These are phyloP conservation scores for Hyposoter didymator DNA, from an alignment of 2,888 invertebrate species.

Conservation along the genomic window DNA sequence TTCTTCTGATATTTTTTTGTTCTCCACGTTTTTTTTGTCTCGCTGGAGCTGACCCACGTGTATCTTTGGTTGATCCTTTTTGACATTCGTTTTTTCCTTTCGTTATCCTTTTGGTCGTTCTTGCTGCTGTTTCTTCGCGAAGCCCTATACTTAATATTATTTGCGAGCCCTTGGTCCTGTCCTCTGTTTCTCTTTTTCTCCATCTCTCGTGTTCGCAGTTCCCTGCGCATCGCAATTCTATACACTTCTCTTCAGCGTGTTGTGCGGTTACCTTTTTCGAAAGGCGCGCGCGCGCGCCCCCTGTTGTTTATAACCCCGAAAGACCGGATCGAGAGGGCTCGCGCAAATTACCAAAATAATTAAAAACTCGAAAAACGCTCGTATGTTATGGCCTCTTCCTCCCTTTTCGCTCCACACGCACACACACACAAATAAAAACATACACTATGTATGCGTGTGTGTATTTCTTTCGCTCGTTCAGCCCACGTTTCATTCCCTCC, in stretches of 20 bases:
- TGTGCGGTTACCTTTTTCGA: constrained; percentile 49
- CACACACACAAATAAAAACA: too few species aligned
- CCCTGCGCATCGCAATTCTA: constrained; percentile 30
- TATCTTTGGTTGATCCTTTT: constrained; percentile 16
- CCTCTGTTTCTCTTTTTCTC: constrained; percentile 21
- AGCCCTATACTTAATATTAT: constrained; percentile 84
- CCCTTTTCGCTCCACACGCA: neutral
- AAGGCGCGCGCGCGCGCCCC: constrained; percentile 41
- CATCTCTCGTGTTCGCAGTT: constrained; percentile 6
- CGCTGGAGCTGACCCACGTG: constrained; percentile 24
- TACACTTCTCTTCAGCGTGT: constrained; percentile 34
- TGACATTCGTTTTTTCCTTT: constrained; percentile 41
- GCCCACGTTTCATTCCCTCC: constrained; percentile 4
- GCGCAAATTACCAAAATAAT: constrained; percentile 82
- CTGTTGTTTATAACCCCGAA: constrained; percentile 55
- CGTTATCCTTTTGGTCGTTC: constrained; percentile 40
- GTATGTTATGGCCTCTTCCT: constrained; percentile 41
- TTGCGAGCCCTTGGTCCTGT: constrained; percentile 78
- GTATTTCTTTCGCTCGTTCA: neutral
- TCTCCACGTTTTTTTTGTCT: constrained; percentile 13
- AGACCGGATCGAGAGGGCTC: constrained; percentile 72
- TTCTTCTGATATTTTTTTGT: constrained; percentile 4
- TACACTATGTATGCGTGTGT: neutral
- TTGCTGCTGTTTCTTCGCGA: constrained; percentile 69
- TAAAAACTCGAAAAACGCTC: constrained; percentile 76